Evolutionary conservation across 1,140 invertebrate species (phyloP), one percentile per base, ranked within the genome.

Genomic region (Hylyphantes graminicola): DNA sequence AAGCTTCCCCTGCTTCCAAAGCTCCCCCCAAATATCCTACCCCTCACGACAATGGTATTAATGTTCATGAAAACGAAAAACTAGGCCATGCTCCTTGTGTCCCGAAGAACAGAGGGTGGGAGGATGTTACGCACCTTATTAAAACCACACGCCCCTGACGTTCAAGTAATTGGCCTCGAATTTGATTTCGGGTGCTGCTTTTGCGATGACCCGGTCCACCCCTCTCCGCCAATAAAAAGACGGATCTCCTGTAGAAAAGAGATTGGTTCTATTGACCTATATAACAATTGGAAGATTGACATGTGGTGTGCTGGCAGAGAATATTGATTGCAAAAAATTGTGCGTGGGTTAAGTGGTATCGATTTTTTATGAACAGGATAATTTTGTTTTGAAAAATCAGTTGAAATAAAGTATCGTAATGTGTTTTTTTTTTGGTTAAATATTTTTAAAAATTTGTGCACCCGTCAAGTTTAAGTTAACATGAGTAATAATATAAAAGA

Each of bases 201-300:
- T 80, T 70, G 51, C 68, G 70, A 70, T 59, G 77, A 55, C 68
- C 11, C 48, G 21, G 19, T 15, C 50, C 75, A 35, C 63, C 76
- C 76, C 61, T 53, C 21, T 78, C 61, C 59, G 77, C 50, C 54
- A 80, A 35, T 35, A 35, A 70, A 80, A 80, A 80, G 77, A 80
- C 50, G 51, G 53, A 80, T 80, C 19, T n/a, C 77, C 57, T n/a
- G 35, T 35, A 35, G 35, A 35, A 35, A 35, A 35, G 35, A 35
- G 53, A 80, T 70, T n/a, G 54, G 51, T 70, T 68, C 77, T 48
- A 54, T 70, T 68, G 61, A 68, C 65, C 67, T 70, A 70, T 59
- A 67, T 70, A 35, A 9, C 12, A 21, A 19, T 57, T 10, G 54
- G 57, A 51, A 9, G 21, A 35, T 54, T 55, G 53, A 35, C 6